Conservation (phyloP, 2,888 invertebrate genomes). For the Lepidochitona cinerea region DNA sequence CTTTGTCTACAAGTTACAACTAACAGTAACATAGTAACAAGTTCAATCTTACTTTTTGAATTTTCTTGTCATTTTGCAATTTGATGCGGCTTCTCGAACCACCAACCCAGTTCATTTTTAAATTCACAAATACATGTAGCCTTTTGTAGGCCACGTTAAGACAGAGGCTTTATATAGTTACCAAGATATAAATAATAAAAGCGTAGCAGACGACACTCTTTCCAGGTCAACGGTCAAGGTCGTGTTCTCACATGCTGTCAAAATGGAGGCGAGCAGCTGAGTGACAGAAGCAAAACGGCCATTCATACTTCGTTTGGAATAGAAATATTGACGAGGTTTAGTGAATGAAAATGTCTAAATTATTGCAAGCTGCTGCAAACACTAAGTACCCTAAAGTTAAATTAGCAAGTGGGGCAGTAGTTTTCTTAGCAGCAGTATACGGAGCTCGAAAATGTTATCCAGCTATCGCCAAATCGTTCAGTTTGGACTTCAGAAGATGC, state of each 20-base stretch:
- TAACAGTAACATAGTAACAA: not conserved
- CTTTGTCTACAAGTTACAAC: too few species aligned
- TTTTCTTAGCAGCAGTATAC: conserved; percentile 55
- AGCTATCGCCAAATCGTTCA: conserved; percentile 16
- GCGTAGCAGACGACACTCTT: conserved; percentile 5
- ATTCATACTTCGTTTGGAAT: not conserved
- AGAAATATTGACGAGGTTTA: not conserved
- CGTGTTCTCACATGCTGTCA: conserved; percentile 5
- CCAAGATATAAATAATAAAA: not conserved
- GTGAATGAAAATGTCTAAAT: conserved; percentile 44
- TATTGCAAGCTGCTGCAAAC: conserved; percentile 35
- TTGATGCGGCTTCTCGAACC: conserved; percentile 54
- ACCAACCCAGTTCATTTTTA: conserved; percentile 59
- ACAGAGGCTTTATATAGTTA: not conserved
- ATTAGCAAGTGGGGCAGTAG: conserved; percentile 49
- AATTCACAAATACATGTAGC: not conserved
- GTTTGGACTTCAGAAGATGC: not conserved
- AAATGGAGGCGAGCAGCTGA: not conserved
- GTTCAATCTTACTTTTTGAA: conserved; percentile 40
- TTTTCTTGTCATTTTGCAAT: conserved; percentile 43
- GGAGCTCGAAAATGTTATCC: conserved; percentile 53
- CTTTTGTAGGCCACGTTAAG: not conserved
- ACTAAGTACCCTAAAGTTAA: conserved; percentile 40
- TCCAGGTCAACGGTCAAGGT: not conserved
- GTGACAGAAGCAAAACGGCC: too few species aligned